phyloP scores from a whole-genome alignment of 1,140 invertebrate species.

The Metopolophium dirhodum region DNA sequence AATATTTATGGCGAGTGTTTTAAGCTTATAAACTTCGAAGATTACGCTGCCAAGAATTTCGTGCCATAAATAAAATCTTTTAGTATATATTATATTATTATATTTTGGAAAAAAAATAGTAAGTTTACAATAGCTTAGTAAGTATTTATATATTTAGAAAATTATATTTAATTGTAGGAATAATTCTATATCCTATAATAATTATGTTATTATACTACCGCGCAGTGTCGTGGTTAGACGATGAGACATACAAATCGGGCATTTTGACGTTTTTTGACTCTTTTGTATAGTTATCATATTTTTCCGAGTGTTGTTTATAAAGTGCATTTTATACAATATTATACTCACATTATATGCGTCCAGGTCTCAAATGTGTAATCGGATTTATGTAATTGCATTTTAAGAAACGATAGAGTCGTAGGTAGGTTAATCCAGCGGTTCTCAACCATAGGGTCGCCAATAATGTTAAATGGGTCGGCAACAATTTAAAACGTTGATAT shows the following conservation, averaged over 20 bases:
- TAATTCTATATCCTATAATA: background rate
- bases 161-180: background rate
- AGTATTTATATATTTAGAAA: background rate
- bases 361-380: background rate
- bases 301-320: background rate
- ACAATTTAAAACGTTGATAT: too few relatives aligned
- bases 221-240: background rate
- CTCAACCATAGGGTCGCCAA: too few relatives aligned
- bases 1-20: constrained; percentile 33
- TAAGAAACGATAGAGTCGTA: background rate
- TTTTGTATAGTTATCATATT: background rate
- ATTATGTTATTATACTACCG: background rate
- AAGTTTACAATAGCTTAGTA: background rate
- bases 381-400: background rate
- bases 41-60: constrained; percentile 30
- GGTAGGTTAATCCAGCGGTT: background rate
- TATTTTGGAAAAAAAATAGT: background rate
- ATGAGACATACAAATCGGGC: background rate
- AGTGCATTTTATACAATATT: background rate
- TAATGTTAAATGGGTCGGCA: too few relatives aligned
- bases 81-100: background rate
- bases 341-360: background rate
- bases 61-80: constrained; percentile 13
- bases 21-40: constrained; percentile 33
- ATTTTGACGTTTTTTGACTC: background rate